Evolutionary conservation across 2,113 vertebrate genomes (phyloP).

Genomic region (Numenius arquata): DNA sequence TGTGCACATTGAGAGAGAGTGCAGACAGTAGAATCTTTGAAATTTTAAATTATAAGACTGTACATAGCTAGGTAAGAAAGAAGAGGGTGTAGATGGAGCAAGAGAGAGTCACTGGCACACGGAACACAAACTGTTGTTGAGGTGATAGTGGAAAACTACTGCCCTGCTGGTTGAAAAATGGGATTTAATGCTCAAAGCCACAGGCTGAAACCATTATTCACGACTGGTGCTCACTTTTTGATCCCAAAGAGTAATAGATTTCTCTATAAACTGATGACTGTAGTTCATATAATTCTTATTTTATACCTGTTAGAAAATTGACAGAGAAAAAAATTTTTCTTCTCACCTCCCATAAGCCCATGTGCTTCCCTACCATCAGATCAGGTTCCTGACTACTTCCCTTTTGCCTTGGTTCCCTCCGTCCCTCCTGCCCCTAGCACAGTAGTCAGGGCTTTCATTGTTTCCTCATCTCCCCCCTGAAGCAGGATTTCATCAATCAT

Average conservation of each 20-base stretch:
- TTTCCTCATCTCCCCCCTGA: slow-evolving; percentile 28
- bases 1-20: not conserved
- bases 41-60: not conserved
- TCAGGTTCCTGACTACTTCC: slow-evolving; percentile 21
- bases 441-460: not conserved
- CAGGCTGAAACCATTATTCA: slow-evolving; percentile 50
- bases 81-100: not conserved
- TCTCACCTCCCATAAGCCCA: not conserved
- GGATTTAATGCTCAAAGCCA: slow-evolving; percentile 40
- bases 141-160: slow-evolving; percentile 23
- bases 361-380: not conserved
- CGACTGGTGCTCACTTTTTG: slow-evolving; percentile 34
- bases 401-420: slow-evolving; percentile 4
- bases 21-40: not conserved
- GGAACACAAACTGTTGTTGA: slow-evolving; percentile 16
- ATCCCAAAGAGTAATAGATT: slow-evolving; percentile 50
- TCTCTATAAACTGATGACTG: slow-evolving; percentile 44
- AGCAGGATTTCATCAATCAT: slow-evolving; percentile 38
- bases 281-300: slow-evolving; percentile 53
- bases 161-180: slow-evolving; percentile 49
- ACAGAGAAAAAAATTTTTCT: not conserved
- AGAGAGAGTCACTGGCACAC: not conserved
- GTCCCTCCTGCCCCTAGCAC: not conserved
- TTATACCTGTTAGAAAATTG: slow-evolving; percentile 35
- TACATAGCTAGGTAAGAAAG: not conserved